Evolutionary conservation across 2,888 invertebrate genomes (phyloP), one percentile per base, ranked within the genome.

Genomic region (Athalia rosae): DNA sequence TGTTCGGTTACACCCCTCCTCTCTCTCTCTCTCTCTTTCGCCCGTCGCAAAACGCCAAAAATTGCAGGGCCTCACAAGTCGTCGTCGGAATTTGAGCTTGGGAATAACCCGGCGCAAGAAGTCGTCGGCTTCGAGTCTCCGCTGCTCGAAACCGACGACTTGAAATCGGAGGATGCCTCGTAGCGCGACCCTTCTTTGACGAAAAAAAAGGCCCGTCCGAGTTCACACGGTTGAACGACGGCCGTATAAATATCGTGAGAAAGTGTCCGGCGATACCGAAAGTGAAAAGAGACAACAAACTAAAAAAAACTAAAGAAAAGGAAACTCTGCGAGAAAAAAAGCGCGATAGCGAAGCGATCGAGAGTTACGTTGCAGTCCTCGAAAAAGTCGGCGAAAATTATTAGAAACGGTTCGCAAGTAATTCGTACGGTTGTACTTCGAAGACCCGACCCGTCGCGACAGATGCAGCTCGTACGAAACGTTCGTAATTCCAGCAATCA

Each of bases 161-260:
- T 61, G 41, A 28, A 61, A 61, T 41, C 8, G 28, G 15, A 11
- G 13, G 61, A 61, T 8, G 41, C 13, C 63, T 63, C 63, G 63
- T 50, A 50, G 11, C 50, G 50, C 28, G 28, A 28, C 28, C 28
- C 28, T 28, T 28, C 28, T 28, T 28, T 28, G 28, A 28, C 28
- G 28, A 28, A 28, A 28, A 28, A 28, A 28, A 28, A 28, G 3
- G 50, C 11, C 8, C 7, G 7, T 50, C 63, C 41, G 11, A 43
- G 63, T 41, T 43, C 45, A 43, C 11, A 45, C 43, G 50, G 8
- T 50, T 50, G 11, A 63, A 45, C n/a, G 43, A 63, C n/a, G 9
- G 63, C 41, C 45, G 45, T 63, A 43, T 45, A n/a, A 63, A 63
- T 43, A 63, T 63, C 63, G 63, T 63, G 63, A 45, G 63, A 63